Percentiles rank a stretch among this genome's conserved stretches.
Evolutionary conservation across 2,888 invertebrate genomes (phyloP).

Genomic region (Pelosia muscerda): DNA sequence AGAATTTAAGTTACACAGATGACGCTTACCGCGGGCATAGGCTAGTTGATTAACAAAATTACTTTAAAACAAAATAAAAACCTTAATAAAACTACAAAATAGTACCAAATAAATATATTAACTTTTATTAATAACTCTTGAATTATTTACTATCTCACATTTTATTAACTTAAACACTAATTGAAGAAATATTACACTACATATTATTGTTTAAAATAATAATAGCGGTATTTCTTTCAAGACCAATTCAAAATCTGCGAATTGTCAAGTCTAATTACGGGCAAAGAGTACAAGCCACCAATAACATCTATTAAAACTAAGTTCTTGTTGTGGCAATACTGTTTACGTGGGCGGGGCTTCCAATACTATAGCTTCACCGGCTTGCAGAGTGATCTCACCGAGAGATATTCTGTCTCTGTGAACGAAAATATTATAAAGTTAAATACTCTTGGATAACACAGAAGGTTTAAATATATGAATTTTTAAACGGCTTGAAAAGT

Average conservation of each 20-base stretch:
- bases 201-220: neutral
- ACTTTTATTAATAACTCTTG: neutral
- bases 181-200: neutral
- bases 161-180: neutral
- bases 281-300: neutral
- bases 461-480: too few relatives aligned
- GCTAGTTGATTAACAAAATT: too few relatives aligned
- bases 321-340: neutral
- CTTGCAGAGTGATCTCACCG: slow-evolving; percentile 51
- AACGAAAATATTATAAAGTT: slow-evolving; percentile 22
- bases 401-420: slow-evolving; percentile 54
- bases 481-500: too few relatives aligned
- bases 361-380: slow-evolving; percentile 66
- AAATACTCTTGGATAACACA: neutral
- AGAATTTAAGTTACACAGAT: too few relatives aligned
- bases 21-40: too few relatives aligned
- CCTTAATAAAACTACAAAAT: neutral
- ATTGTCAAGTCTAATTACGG: neutral
- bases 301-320: neutral
- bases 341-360: slow-evolving; percentile 49
- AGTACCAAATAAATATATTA: neutral
- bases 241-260: neutral
- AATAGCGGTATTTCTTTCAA: neutral
- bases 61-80: neutral
- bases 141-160: neutral